Percentiles rank a stretch among this genome's conserved stretches.
Evolutionary conservation across 2,888 invertebrate genomes (phyloP).

Genomic region (Chymomyza amoena): DNA sequence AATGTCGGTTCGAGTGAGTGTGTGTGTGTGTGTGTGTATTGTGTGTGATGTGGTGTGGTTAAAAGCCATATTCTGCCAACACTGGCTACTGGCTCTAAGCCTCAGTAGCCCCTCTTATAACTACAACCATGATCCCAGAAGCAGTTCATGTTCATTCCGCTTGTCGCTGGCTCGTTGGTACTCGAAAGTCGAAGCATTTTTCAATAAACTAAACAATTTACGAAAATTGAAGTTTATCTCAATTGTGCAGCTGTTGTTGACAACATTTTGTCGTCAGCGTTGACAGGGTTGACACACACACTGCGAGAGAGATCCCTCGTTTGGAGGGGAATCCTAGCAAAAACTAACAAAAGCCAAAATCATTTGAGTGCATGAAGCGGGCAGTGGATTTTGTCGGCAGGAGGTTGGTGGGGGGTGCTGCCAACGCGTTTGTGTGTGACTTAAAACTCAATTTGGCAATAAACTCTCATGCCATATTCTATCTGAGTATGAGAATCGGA

Average conservation of each 20-base stretch:
- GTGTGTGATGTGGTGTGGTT: neutral
- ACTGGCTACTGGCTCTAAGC: neutral
- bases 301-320: neutral
- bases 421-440: slow-evolving; percentile 20
- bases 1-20: slow-evolving; percentile 10
- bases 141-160: neutral
- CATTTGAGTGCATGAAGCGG: neutral
- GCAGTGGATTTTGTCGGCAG: too few species aligned
- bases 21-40: neutral
- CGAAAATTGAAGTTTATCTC: slow-evolving; percentile 75
- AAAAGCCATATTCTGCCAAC: neutral
- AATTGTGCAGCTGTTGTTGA: slow-evolving; percentile 75
- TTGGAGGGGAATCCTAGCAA: neutral
- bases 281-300: neutral
- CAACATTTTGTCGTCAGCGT: slow-evolving; percentile 61
- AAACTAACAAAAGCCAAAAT: neutral
- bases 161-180: neutral
- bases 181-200: slow-evolving; percentile 72
- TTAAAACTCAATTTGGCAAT: slow-evolving; percentile 75
- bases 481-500: slow-evolving; percentile 10
- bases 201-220: slow-evolving; percentile 74
- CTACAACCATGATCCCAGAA: neutral
- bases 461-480: slow-evolving; percentile 44
- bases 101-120: neutral
- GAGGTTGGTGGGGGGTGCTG: neutral